Evolutionary conservation across 1,140 invertebrate genomes (phyloP), one percentile per base, ranked within the genome.

Genomic region (Coboldia fuscipes): DNA sequence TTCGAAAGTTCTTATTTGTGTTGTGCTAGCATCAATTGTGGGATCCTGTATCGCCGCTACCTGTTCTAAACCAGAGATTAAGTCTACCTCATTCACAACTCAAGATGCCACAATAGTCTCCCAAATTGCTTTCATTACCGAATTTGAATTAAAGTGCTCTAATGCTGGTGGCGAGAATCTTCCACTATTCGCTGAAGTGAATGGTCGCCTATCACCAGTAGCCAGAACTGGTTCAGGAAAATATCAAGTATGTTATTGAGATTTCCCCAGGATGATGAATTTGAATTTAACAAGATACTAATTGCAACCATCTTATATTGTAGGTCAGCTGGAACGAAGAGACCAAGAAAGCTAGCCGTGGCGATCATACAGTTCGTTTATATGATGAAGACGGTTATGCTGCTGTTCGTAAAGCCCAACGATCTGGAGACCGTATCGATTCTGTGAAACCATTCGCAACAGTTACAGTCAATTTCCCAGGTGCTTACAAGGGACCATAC

Each of bases 271-370:
- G 14, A 13, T 3, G 17, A n/a, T 2, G 23, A 19, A 2, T 35
- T 0, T 12, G 6, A 29, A 24, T 17, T 14, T 21, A n/a, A 6
- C 22, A 12, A 14, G 20, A 8, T 27, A 10, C 12, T 6, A 4
- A 30, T 7, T 35, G 3, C 9, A 6, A 31, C 24, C 7, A 30
- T 21, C 22, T n/a, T 16, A 3, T 9, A 33, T 51, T 55, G 2
- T 50, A 92, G 79, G 73, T 94, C 12, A 92, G 84, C 42, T 92
- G 84, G 81, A 80, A 77, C 31, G 81, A 89, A 52, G 85, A 90
- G 37, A 63, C 76, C 6, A 73, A 77, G 23, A 77, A 75, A 44
- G 72, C 82, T 1, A 65, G 65, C 27, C 73, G 77, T 34, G 88
- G 86, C 22, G 70, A 74, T 30, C 76, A 84, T 41, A 61, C 65